Conservation (phyloP, 2,888 invertebrate species). For the Gandaritis pyraliata region DNA sequence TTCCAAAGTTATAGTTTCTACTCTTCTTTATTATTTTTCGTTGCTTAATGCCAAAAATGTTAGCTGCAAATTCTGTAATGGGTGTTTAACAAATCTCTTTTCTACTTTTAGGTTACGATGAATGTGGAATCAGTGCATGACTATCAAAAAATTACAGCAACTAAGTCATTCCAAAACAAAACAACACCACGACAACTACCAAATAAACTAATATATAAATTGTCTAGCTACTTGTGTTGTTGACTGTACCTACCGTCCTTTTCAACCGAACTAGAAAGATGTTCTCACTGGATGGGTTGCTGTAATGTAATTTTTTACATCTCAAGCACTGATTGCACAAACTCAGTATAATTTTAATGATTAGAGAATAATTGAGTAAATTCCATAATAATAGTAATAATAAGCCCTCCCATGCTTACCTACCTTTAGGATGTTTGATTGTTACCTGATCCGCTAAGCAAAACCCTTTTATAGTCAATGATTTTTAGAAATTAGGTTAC, state of each 20-base stretch:
- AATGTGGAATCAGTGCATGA: constrained; percentile 59
- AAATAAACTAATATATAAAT: too few species aligned
- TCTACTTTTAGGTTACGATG: constrained; percentile 72
- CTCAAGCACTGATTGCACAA: constrained; percentile 54
- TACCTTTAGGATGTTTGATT: constrained; percentile 70
- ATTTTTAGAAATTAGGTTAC: constrained; percentile 77
- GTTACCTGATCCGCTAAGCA: constrained; percentile 79
- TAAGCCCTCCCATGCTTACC: constrained; percentile 76
- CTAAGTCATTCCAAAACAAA: too few species aligned
- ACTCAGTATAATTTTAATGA: constrained; percentile 68
- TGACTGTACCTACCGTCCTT: neutral
- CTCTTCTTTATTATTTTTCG: constrained; percentile 63
- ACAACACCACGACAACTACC: too few species aligned
- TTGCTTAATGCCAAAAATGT: constrained; percentile 83
- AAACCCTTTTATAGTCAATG: constrained; percentile 78
- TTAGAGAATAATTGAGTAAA: constrained; percentile 79
- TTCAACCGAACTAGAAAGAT: neutral
- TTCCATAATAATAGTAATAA: constrained; percentile 76
- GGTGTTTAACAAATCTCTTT: constrained; percentile 65
- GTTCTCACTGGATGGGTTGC: neutral
- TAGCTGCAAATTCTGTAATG: constrained; percentile 74
- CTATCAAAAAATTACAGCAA: neutral
- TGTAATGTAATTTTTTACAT: neutral
- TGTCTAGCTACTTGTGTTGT: too few species aligned
- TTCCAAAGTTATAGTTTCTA: constrained; percentile 79